phyloP scores from a whole-genome alignment of 2,888 invertebrate genomes.

The Galeruca laticollis region DNA sequence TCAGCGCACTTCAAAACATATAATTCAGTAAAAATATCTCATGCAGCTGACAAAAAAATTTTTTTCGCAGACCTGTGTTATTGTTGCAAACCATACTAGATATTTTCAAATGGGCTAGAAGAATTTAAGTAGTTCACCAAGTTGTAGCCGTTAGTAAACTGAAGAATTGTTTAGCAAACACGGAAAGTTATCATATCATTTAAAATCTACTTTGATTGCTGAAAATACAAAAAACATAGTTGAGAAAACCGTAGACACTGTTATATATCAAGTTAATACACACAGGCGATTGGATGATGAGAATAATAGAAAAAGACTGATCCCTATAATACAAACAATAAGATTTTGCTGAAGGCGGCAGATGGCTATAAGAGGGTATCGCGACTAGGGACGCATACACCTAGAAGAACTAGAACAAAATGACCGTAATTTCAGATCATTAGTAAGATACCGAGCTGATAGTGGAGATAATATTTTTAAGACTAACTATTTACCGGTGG shows the following conservation, averaged over 20 bases:
- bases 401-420: not conserved
- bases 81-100: too few relatives aligned
- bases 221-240: not conserved
- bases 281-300: not conserved
- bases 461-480: conserved; percentile 18
- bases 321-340: not conserved
- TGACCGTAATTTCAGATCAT: not conserved
- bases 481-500: conserved; percentile 7
- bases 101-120: too few relatives aligned
- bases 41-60: too few relatives aligned
- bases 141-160: not conserved
- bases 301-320: not conserved
- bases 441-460: conserved; percentile 19
- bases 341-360: not conserved
- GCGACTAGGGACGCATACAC: not conserved
- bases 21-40: too few relatives aligned
- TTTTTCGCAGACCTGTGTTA: too few relatives aligned
- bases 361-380: not conserved
- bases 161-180: not conserved
- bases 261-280: not conserved
- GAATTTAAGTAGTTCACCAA: not conserved
- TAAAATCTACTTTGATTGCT: not conserved
- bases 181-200: not conserved
- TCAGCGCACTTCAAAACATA: too few relatives aligned
- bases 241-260: not conserved